Base-by-base conservation (phyloP, 2,113 vertebrate genomes). In the Blennius ocellaris region DNA sequence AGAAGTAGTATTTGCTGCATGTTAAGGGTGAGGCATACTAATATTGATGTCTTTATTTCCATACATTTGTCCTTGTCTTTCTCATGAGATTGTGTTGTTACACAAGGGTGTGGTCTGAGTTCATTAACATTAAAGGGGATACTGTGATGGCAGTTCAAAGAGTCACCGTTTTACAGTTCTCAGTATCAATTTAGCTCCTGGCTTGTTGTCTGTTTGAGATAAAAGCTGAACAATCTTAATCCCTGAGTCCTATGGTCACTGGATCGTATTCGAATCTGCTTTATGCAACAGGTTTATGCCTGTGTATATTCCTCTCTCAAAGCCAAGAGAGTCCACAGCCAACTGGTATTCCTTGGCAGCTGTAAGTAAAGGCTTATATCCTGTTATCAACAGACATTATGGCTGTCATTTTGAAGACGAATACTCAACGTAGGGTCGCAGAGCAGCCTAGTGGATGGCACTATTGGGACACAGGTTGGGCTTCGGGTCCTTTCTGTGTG, bases 171-270 rank as follows among this genome's bases (percentile, higher is more conserved):
- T 77, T 78, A 85, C 17, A 61, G 58, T 72, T 63, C n/a, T 50
- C 30, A 52, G 16, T 82, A 85, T 89, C 78, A 67, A 76, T 36
- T 45, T 55, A 69, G 37, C 48, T 76, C 16, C 11, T 79, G 61
- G 86, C 59, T 39, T 38, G 49, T 79, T 73, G 71, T 66, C 43
- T 82, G 21, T 11, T 5, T 40, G 8, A 77, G 69, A 89, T 88
- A 80, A 80, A 84, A 51, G 48, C 63, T 15, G 1, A 43, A 64
- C 30, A 52, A 38, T 63, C 72, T 38, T 82, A 81, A 79, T 60
- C 49, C 65, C 7, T 14, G 1, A 74, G 65, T 69, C 17, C 68
- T 56, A 21, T 63, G 40, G 41, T 64, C 54, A 45, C 57, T 48
- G 48, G 9, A 11, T 63, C 37, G 7, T 47, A 38, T 70, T 75